Evolutionary conservation across 2,888 invertebrate species (phyloP).

Genomic region (Aphrophora alni): DNA sequence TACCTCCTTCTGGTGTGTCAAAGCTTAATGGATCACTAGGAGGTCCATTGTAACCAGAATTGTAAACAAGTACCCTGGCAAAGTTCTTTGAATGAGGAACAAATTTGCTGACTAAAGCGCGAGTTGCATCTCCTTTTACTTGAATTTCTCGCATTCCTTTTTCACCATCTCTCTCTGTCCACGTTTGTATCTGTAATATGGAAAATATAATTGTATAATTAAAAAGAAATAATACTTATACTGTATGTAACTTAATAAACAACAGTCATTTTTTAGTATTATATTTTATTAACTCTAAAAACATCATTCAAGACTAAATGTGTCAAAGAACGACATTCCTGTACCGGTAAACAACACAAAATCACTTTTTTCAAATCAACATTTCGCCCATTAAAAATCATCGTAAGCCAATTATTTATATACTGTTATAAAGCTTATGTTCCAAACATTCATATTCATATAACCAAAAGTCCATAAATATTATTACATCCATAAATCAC

Average conservation of each 20-base stretch:
- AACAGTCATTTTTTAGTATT: too few relatives aligned
- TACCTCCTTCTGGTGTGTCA: slow-evolving; percentile 85
- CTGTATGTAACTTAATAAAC: not conserved
- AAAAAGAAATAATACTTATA: not conserved
- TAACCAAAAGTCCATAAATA: too few relatives aligned
- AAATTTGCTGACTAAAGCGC: slow-evolving; percentile 81
- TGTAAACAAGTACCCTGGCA: slow-evolving; percentile 88
- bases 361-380: too few relatives aligned
- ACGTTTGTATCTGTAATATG: slow-evolving; percentile 77
- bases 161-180: slow-evolving; percentile 82
- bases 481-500: too few relatives aligned
- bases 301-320: too few relatives aligned
- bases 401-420: too few relatives aligned
- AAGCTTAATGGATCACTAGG: slow-evolving; percentile 84
- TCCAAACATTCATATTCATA: too few relatives aligned
- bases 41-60: slow-evolving; percentile 91
- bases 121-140: slow-evolving; percentile 72
- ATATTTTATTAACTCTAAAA: too few relatives aligned
- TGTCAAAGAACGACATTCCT: too few relatives aligned
- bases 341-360: too few relatives aligned
- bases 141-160: slow-evolving; percentile 71
- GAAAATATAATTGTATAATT: not conserved
- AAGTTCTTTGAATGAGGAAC: slow-evolving; percentile 87
- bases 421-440: too few relatives aligned
- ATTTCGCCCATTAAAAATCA: too few relatives aligned